Evolutionary conservation across 2,888 invertebrate species (phyloP).

Genomic region (Cylindroiulus punctatus): DNA sequence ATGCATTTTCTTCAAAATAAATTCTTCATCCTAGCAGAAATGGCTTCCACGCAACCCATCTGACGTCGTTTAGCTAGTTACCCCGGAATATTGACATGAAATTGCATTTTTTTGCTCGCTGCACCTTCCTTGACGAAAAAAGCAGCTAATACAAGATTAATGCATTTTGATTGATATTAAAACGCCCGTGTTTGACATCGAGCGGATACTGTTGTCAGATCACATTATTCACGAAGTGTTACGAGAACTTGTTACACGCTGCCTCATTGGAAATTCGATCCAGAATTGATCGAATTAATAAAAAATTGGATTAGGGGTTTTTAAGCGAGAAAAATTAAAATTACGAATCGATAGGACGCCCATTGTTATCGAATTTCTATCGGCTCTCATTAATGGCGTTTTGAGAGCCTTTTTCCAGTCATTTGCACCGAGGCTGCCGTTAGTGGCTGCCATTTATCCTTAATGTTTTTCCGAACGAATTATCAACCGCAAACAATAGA

Average conservation of each 20-base stretch:
- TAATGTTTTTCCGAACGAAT: constrained; percentile 12
- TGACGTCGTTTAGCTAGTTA: not conserved
- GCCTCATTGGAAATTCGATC: constrained; percentile 8
- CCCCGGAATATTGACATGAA: not conserved
- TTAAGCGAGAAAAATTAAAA: constrained; percentile 21
- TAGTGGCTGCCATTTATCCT: constrained; percentile 19
- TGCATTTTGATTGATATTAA: constrained; percentile 12
- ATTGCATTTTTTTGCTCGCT: not conserved
- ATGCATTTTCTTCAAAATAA: no score
- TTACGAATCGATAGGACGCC: not conserved
- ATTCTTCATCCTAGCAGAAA: no score
- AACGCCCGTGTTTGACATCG: not conserved
- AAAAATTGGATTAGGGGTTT: constrained; percentile 15
- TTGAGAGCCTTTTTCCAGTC: constrained; percentile 19
- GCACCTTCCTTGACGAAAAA: not conserved
- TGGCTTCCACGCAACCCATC: no score
- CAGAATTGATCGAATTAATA: constrained; percentile 49
- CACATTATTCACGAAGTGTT: constrained; percentile 3
- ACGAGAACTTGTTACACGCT: constrained; percentile 9
- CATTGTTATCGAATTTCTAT: constrained; percentile 32
- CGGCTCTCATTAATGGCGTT: constrained; percentile 13
- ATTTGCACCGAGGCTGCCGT: not conserved
- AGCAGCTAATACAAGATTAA: not conserved
- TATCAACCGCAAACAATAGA: constrained; percentile 14
- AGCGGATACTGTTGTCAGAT: constrained; percentile 43